Evolutionary conservation across 2,797 vertebrate genomes (phyloP), one percentile per base, ranked within the genome.

Genomic region (Synaphobranchus kaupii): DNA sequence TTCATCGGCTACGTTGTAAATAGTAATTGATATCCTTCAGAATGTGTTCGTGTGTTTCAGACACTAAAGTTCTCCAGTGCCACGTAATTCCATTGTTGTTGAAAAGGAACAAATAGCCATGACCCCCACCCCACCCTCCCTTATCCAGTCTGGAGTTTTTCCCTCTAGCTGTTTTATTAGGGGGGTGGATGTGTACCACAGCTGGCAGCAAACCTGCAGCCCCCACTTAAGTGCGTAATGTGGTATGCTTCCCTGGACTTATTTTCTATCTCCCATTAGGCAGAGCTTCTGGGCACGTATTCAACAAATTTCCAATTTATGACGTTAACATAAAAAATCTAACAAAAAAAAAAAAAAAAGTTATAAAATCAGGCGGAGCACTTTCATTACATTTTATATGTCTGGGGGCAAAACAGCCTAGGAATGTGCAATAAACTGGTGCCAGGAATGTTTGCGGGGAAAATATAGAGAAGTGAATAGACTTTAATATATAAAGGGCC

Each of bases 191-290:
- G 76, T 90, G 86, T 89, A 86, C 86, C 89, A 86, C 93, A 94
- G 90, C 93, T 94, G 92, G 28, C 88, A 68, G 89, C 91, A 90
- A 34, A 63, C 28, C 85, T 87, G 89, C 88, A 84, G 20, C 78
- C 84, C 86, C 66, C 88, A 88, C 87, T 28, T 87, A 90, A 20
- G 73, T 22, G 73, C 10, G 81, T 34, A 56, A 83, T 56, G 50
- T 34, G 34, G 20, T 78, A 17, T 87, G 68, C 87, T 88, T 92
- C 89, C 84, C 73, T 78, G 84, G 73, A 88, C 85, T 87, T 88
- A 89, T 83, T 73, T 52, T 50, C 68, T 82, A 89, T 84, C 91
- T 91, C 93, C 93, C 93, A 95, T 95, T 93, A 88, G 89, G 82
- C 83, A 84, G 48, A 86, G n/a, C 88, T 84, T n/a, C 88, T 84